Evolutionary conservation across 2,888 invertebrate species (phyloP), one percentile per base, ranked within the genome.

Genomic region (Agriopis aurantiaria): DNA sequence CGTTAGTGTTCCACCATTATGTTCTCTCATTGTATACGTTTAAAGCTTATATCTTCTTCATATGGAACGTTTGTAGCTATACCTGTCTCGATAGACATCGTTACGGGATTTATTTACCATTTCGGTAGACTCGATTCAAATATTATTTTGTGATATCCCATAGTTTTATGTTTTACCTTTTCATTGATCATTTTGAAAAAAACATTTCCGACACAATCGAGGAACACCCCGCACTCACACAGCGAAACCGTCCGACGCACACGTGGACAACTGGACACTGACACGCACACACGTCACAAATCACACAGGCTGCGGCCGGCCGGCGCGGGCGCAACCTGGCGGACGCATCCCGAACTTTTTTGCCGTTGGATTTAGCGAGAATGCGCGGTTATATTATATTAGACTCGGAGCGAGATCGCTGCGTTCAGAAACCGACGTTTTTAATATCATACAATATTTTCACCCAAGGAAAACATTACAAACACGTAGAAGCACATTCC

Each of bases 1-100:
- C 57, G 65, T 7, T 14, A 56, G 59, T 56, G 53, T 68, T 72
- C 68, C 70, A 60, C 69, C 62, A 69, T 64, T 65, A 55, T 65
- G 58, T 43, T n/a, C 48, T 62, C 48, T 46, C 33, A 12, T 12
- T 7, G 8, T 12, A 60, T 14, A 41, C 11, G 0, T 12, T 48
- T 67, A 61, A 61, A 49, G 61, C 49, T 45, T 51, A 49, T 40
- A 49, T 59, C 60, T 33, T 41, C 45, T 14, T 48, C 8, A 49
- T 12, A 17, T 0, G n/a, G 45, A 11, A 14, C 14, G 11, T 33
- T 33, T 33, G 3, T 33, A 33, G 33, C 33, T 33, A 33, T 33
- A 1, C 33, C 33, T 33, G n/a, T 10, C 17, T 58, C 10, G 23
- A 23, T 23, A 46, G 8, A 46, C 8, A 45, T 14, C 9, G 53